Percentiles rank a stretch among this genome's conserved stretches.
Evolutionary conservation across 2,113 vertebrate genomes (phyloP).

Genomic region (Trichechus manatus): DNA sequence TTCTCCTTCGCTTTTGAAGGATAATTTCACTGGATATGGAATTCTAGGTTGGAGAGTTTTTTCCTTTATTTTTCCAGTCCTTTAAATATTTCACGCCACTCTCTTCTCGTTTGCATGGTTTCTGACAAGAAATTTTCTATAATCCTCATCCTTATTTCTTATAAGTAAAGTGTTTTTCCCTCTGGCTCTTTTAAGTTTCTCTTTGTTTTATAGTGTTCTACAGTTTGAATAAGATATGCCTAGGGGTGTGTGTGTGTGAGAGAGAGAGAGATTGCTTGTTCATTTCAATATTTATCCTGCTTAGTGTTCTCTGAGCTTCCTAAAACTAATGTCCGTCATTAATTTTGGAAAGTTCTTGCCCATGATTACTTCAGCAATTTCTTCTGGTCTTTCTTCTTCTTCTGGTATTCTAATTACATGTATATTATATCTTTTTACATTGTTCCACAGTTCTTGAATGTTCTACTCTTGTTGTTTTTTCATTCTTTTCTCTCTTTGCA

Average conservation of each 20-base stretch:
- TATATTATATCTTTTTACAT: not conserved
- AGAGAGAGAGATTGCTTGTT: too few relatives aligned
- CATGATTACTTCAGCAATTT: not conserved
- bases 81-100: not conserved
- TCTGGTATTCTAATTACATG: not conserved
- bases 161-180: not conserved
- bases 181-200: not conserved
- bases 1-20: not conserved
- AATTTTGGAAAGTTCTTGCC: not conserved
- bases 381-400: not conserved
- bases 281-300: not conserved
- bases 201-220: not conserved
- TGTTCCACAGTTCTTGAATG: not conserved
- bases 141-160: not conserved
- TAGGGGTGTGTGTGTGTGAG: not conserved
- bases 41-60: not conserved
- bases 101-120: not conserved
- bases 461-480: not conserved
- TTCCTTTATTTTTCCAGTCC: not conserved
- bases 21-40: not conserved
- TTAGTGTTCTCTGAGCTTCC: not conserved
- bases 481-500: not conserved
- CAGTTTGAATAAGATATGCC: not conserved
- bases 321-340: not conserved
- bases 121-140: not conserved